Evolutionary conservation across 2,797 vertebrate species (phyloP).

Genomic region (Emydoidea blandingii): DNA sequence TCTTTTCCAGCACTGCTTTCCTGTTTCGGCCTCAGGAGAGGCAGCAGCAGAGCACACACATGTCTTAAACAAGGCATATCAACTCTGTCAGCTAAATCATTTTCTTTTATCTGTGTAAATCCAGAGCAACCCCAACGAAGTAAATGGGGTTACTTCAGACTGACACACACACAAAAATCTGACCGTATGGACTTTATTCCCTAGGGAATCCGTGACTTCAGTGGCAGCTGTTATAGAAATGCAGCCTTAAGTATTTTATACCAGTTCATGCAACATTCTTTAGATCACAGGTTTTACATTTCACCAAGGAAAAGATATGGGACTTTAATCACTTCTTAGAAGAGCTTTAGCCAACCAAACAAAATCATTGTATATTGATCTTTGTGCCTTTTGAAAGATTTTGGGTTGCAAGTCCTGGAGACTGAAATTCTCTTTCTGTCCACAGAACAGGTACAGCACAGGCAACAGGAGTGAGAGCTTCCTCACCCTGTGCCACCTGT

Average conservation of each 20-base stretch:
- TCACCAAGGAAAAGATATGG: neutral
- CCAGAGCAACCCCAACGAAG: conserved; percentile 14
- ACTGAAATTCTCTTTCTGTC: neutral
- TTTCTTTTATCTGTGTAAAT: neutral
- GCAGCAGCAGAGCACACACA: neutral
- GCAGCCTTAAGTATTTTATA: neutral
- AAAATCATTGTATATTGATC: neutral
- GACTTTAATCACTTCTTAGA: neutral
- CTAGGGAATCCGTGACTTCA: neutral
- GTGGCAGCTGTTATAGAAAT: neutral
- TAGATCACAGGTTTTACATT: neutral
- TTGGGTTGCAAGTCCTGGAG: neutral
- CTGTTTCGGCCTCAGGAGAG: neutral
- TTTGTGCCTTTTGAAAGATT: neutral
- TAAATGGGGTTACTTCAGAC: neutral
- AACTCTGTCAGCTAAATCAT: neutral
- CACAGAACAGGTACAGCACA: neutral
- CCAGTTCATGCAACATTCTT: neutral
- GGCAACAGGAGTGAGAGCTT: neutral
- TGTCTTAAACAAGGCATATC: too few species aligned
- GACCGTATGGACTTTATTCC: neutral
- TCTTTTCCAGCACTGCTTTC: neutral
- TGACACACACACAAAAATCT: neutral
- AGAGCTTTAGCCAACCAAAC: neutral
- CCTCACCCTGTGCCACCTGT: neutral